Conservation (phyloP, 2,888 invertebrate species). For the Osmoderma eremita region DNA sequence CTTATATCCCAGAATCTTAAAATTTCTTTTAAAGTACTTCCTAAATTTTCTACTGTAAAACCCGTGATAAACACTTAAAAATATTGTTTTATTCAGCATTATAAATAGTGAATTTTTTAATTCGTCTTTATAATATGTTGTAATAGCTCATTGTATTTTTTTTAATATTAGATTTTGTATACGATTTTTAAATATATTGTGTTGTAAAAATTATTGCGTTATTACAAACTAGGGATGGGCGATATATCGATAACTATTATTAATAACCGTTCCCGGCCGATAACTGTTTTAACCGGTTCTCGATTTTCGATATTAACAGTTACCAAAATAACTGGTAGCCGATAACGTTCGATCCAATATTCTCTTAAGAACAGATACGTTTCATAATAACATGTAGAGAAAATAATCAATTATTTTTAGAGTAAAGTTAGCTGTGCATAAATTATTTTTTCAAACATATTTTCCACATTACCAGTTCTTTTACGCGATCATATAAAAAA, state of each 20-base stretch:
- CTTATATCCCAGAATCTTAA: not conserved
- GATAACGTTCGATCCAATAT: too few relatives aligned
- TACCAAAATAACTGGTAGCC: too few relatives aligned
- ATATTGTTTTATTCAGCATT: not conserved
- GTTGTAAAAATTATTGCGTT: conserved; percentile 6
- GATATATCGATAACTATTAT: too few relatives aligned
- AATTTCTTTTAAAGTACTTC: not conserved
- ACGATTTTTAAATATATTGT: conserved; percentile 26
- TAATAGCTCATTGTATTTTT: conserved; percentile 21
- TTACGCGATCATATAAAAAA: conserved; percentile 82
- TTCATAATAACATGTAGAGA: too few relatives aligned
- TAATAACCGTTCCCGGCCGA: too few relatives aligned
- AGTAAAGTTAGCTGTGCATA: too few relatives aligned
- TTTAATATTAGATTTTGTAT: conserved; percentile 20
- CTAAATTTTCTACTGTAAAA: not conserved
- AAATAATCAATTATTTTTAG: too few relatives aligned
- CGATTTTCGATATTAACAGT: too few relatives aligned
- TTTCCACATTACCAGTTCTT: conserved; percentile 80
- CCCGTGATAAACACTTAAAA: too few relatives aligned
- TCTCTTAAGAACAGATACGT: too few relatives aligned
- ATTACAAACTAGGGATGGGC: too few relatives aligned
- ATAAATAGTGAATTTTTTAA: not conserved
- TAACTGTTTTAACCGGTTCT: too few relatives aligned
- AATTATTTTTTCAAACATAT: conserved; percentile 59
- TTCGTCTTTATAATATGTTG: not conserved